Conservation (phyloP, 2,888 invertebrate species). For the Rotaria socialis region DNA sequence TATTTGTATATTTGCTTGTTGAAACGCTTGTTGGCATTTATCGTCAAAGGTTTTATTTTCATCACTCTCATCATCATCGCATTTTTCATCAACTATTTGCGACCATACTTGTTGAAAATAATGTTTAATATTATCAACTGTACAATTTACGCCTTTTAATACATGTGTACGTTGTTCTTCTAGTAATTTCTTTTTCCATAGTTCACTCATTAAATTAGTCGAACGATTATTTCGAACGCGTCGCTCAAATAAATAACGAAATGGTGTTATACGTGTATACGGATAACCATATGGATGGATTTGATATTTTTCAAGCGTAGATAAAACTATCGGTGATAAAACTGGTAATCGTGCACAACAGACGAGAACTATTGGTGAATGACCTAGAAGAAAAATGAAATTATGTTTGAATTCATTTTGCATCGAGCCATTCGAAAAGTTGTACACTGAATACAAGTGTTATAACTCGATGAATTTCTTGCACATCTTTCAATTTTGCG, state of each 20-base stretch:
- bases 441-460: no score
- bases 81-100: background rate
- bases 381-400: background rate
- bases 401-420: no score
- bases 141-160: background rate
- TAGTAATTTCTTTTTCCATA: slow-evolving; percentile 25
- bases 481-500: no score
- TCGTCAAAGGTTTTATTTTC: background rate
- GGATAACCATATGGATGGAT: slow-evolving; percentile 10
- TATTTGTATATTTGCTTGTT: slow-evolving; percentile 17
- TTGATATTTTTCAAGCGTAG: background rate
- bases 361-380: background rate
- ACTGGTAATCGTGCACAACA: slow-evolving; percentile 35
- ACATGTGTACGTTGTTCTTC: slow-evolving; percentile 7
- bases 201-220: slow-evolving; percentile 25
- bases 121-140: background rate
- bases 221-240: slow-evolving; percentile 26
- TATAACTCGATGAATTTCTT: no score
- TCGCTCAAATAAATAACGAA: slow-evolving; percentile 30
- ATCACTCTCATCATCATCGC: background rate
- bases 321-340: background rate
- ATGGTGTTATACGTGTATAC: background rate
- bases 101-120: background rate
- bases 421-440: no score
- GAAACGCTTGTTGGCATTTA: slow-evolving; percentile 18